Base-by-base conservation (phyloP, 2,113 vertebrate genomes). In the Crypturellus undulatus region DNA sequence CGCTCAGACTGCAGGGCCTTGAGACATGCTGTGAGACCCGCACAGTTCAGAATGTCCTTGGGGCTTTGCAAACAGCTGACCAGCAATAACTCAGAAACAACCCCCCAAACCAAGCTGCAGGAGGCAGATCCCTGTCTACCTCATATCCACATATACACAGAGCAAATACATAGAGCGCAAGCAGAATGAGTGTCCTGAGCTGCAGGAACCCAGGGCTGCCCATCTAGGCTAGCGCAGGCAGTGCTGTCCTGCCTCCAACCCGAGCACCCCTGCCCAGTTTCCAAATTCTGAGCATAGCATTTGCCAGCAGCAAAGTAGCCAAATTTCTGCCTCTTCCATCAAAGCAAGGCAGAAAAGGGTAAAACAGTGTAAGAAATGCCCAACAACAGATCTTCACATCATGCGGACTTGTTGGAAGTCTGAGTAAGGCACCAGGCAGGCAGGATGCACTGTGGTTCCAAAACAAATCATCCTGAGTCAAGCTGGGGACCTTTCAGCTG, bases 301-400 rank as follows among this genome's bases (percentile, higher is more conserved):
- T 81, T 64, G 77, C 79, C 77, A 79, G 68, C 72, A 90, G 89
- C 79, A 64, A 80, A 79, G 64, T 56, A 93, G 47, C 34, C 76
- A 78, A 77, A 64, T 90, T 83, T 62, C 62, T 90, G 47, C 73
- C 43, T 88, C 80, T 72, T 51, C n/a, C 54, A 62, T 34, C 24
- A 42, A 72, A 87, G 47, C 45, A 47, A 42, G 72, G 34, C 19
- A 40, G 52, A 73, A 73, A 79, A 81, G 40, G 45, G 42, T 70
- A 43, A 59, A 59, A 47, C 32, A 2, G 0, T 42, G 32, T 19
- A 21, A 79, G 62, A 51, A 79, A 36, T 59, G 43, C 19, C 25
- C 36, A 54, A 8, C 58, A 36, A 22, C 75, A 13, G 10, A 45
- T 38, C 84, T 72, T 83, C 47, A 43, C 26, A 1, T 43, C 36